A percentile compares a stretch with the other conserved stretches of the same genome.
These are phyloP conservation scores for Hypomecis punctinalis DNA, from an alignment of 2,888 invertebrate genomes.

Conservation along the genomic window DNA sequence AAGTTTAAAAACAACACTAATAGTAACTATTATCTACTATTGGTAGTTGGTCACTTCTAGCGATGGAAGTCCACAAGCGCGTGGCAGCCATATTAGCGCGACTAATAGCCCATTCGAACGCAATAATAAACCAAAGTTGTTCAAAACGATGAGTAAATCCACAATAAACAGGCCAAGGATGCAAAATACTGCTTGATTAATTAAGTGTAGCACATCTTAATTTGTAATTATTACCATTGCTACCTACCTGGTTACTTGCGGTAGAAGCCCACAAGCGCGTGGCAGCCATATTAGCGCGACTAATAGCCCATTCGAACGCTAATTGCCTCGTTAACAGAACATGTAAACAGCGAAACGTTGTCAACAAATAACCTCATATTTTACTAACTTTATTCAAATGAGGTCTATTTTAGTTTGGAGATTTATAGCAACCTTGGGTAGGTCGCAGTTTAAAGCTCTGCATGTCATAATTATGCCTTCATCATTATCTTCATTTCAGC, in stretches of 20 bases:
- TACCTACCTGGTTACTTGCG: neutral
- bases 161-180: no score
- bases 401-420: neutral
- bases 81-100: conserved; percentile 20
- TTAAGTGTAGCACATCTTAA: neutral
- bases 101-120: no score
- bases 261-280: conserved; percentile 7
- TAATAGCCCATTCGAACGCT: conserved; percentile 24
- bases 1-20: no score
- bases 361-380: neutral
- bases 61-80: conserved; percentile 6
- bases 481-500: no score
- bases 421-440: neutral
- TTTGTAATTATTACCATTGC: conserved; percentile 3
- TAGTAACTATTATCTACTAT: conserved; percentile 4
- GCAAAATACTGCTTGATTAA: no score
- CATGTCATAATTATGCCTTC: no score
- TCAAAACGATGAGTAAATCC: no score
- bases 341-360: conserved; percentile 19
- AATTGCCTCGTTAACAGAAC: conserved; percentile 23
- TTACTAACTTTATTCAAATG: neutral
- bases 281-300: conserved; percentile 21
- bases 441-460: no score
- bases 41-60: neutral
- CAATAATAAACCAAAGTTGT: no score